These are phyloP conservation scores for Dipus sagitta DNA, from an alignment of 2,797 vertebrate species.

Conservation along the genomic window DNA sequence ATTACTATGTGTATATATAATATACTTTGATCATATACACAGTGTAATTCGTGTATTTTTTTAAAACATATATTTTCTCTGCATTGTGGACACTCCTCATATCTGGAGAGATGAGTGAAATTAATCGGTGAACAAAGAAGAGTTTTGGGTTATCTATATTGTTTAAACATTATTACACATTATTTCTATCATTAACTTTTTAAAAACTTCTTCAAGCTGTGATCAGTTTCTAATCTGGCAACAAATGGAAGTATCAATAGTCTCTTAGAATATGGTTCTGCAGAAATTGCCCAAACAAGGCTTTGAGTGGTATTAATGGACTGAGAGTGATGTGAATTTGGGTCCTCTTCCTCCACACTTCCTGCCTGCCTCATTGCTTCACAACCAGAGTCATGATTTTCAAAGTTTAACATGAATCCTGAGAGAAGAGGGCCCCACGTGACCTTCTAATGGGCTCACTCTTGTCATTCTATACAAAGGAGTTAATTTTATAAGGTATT, in stretches of 20 bases:
- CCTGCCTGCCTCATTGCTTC: not conserved
- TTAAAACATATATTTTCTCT: not conserved
- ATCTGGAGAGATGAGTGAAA: slow-evolving; percentile 33
- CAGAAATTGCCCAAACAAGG: slow-evolving; percentile 39
- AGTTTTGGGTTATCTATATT: slow-evolving; percentile 50
- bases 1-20: not conserved
- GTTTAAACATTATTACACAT: slow-evolving; percentile 52
- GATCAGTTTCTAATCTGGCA: slow-evolving; percentile 69
- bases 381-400: not conserved
- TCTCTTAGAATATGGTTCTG: slow-evolving; percentile 65
- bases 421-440: not conserved
- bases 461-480: not conserved
- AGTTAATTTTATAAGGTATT: not conserved
- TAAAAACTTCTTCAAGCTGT: slow-evolving; percentile 55
- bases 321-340: not conserved
- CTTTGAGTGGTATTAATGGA: slow-evolving; percentile 64
- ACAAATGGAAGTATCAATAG: slow-evolving; percentile 56
- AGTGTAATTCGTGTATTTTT: not conserved
- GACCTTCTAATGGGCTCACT: not conserved
- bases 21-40: not conserved
- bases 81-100: slow-evolving; percentile 34
- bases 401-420: not conserved
- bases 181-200: slow-evolving; percentile 61
- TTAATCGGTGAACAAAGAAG: slow-evolving; percentile 39
- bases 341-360: not conserved